A percentile compares a stretch with the other conserved stretches of the same genome.
These are phyloP conservation scores for Tragelaphus oryx DNA, from an alignment of 2,797 vertebrate genomes.

Conservation along the genomic window DNA sequence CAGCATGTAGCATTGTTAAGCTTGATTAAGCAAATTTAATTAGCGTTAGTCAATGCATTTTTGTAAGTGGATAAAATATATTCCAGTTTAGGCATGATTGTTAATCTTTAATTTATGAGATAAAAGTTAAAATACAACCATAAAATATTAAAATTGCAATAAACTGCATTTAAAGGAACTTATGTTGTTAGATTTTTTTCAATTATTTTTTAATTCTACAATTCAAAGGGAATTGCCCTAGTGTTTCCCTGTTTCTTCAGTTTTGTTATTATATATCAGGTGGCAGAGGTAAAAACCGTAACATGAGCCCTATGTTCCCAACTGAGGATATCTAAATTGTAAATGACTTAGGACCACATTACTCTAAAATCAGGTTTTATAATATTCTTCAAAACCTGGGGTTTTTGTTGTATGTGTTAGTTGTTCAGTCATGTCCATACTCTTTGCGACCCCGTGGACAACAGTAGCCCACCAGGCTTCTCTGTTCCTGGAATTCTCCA, in stretches of 20 bases:
- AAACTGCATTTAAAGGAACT: conserved; percentile 56
- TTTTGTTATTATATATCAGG: not conserved
- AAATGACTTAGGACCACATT: not conserved
- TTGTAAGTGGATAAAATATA: conserved; percentile 77
- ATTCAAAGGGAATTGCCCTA: conserved; percentile 16
- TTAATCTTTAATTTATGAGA: conserved; percentile 80
- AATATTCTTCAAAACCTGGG: not conserved
- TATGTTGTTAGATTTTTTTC: conserved; percentile 8
- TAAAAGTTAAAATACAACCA: conserved; percentile 74
- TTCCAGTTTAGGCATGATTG: conserved; percentile 64
- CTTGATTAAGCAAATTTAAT: conserved; percentile 85
- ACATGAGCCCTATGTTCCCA: not conserved
- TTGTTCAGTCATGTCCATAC: not conserved
- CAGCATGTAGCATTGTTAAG: conserved; percentile 78
- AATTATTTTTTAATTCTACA: conserved; percentile 6
- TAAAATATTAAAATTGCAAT: conserved; percentile 77
- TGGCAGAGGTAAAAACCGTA: not conserved
- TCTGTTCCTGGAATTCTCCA: not conserved
- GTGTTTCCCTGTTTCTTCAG: not conserved
- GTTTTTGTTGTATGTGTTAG: not conserved
- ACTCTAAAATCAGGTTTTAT: not conserved
- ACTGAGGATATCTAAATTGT: not conserved
- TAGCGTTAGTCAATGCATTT: conserved; percentile 77
- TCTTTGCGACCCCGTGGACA: not conserved
- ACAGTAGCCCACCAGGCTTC: not conserved